Base-by-base conservation (phyloP, 2,888 invertebrate species). In the Lamellibrachia columna region DNA sequence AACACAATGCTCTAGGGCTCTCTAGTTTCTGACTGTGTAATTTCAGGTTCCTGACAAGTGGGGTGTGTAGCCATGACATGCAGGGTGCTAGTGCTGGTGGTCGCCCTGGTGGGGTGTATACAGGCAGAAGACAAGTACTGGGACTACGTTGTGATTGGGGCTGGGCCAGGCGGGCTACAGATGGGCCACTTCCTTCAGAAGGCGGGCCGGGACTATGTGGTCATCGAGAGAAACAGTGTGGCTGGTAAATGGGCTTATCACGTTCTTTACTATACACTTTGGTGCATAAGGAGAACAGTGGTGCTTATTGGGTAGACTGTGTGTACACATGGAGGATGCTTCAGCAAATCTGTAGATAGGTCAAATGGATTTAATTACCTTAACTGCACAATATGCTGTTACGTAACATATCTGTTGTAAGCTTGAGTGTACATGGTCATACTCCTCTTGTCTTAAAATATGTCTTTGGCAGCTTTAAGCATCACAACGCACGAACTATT, bases 81-180 rank as follows among this genome's bases (percentile, higher is more conserved):
- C 28, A 91, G 1, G 52, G 40, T 22, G 15, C 53, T 53, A 40
- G 11, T 91, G 91, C 28, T 91, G 15, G 6, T 91, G 91, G 53
- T 52, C 52, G 40, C 91, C 52, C 15, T 91, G 91, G 53, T 91
- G 91, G 53, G 52, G 91, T 91, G 52, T 6, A 53, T 53, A 53
- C 52, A 91, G 52, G 53, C 28, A 11, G 91, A 15, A 52, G 91
- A 53, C 91, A 52, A 53, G 91, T 58, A 91, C 91, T 93, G 93
- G 93, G 96, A 97, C 91, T 97, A 97, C 95, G 96, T 97, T 94
- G 94, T 97, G 53, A 95, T 97, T 4, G 97, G 97, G 11, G 97
- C 96, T 22, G 97, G 97, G 22, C 97, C 97, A 3, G 95, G 95
- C 2, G 97, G 97, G 8, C 95, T 97, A 53, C 97, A 97, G 94